A percentile compares a stretch with the other conserved stretches of the same genome.
Conservation (phyloP, 2,888 invertebrate species). For the Brachyopa scutellaris region DNA sequence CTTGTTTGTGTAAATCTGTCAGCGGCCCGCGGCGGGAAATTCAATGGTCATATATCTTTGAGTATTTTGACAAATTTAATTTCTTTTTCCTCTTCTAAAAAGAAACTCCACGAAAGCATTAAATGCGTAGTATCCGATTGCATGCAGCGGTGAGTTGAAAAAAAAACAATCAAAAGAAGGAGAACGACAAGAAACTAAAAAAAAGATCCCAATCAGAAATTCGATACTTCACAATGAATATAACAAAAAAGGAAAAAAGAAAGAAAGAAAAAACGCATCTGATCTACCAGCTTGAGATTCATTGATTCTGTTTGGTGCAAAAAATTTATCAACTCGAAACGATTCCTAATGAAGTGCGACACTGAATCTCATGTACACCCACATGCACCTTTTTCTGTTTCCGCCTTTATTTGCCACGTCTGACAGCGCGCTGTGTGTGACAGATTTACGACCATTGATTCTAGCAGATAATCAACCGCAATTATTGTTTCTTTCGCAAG, state of each 20-base stretch:
- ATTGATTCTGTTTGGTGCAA: background rate
- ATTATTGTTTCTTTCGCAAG: constrained; percentile 36
- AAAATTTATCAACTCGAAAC: background rate
- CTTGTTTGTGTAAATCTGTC: constrained; percentile 33
- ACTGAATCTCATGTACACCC: constrained; percentile 14
- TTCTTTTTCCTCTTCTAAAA: constrained; percentile 8
- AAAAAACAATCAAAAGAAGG: constrained; percentile 1
- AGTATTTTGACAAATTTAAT: constrained; percentile 61
- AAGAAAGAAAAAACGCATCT: constrained; percentile 24
- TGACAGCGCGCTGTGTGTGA: constrained; percentile 24
- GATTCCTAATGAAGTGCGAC: constrained; percentile 6
- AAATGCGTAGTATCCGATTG: constrained; percentile 49
- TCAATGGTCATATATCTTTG: constrained; percentile 4
- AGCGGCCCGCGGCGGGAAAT: background rate
- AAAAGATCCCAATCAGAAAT: constrained; percentile 46
- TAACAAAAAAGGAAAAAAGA: constrained; percentile 22
- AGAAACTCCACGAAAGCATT: background rate
- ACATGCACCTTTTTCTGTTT: background rate
- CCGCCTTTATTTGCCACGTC: constrained; percentile 16
- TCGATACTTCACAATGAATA: constrained; percentile 20
- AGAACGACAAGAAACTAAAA: too few species aligned
- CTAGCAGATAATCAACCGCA: constrained; percentile 57
- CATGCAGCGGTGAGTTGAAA: constrained; percentile 1
- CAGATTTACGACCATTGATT: constrained; percentile 61
- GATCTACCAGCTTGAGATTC: constrained; percentile 18